These are phyloP conservation scores for Drosophila setosimentum DNA, from an alignment of 2,888 invertebrate species.

Conservation along the genomic window DNA sequence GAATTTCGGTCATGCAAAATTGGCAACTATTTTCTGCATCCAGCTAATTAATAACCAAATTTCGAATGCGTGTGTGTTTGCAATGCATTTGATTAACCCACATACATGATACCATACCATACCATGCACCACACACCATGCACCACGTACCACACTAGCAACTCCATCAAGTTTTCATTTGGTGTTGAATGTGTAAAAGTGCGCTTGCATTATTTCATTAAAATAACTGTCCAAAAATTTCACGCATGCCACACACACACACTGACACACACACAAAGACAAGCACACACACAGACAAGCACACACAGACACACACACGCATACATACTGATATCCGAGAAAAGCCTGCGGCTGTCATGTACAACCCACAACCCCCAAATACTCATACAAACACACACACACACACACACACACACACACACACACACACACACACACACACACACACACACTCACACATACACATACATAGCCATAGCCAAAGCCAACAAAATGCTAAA, in stretches of 20 bases:
- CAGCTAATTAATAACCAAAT: slow-evolving; percentile 71
- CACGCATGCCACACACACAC: slow-evolving; percentile 55
- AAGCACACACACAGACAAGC: slow-evolving; percentile 29
- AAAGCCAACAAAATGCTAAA: slow-evolving; percentile 52
- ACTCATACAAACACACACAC: background rate
- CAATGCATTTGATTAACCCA: slow-evolving; percentile 73
- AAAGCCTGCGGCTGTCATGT: slow-evolving; percentile 43
- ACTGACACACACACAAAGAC: background rate
- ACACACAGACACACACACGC: slow-evolving; percentile 6
- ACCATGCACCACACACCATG: background rate
- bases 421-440: background rate
- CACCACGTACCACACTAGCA: too few species aligned
- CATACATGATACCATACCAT: slow-evolving; percentile 28
- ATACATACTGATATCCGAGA: slow-evolving; percentile 23
- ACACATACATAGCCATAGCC: background rate
- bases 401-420: slow-evolving; percentile 4
- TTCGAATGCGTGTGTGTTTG: slow-evolving; percentile 31
- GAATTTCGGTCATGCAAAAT: background rate
- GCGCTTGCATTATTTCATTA: slow-evolving; percentile 81
- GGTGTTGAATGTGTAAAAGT: slow-evolving; percentile 71
- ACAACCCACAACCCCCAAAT: slow-evolving; percentile 1
- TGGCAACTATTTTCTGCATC: slow-evolving; percentile 14
- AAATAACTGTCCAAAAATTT: slow-evolving; percentile 81
- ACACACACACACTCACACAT: slow-evolving; percentile 4
- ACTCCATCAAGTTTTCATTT: background rate